Evolutionary conservation across 1,140 invertebrate species (phyloP).

Genomic region (Mylabris phalerata): DNA sequence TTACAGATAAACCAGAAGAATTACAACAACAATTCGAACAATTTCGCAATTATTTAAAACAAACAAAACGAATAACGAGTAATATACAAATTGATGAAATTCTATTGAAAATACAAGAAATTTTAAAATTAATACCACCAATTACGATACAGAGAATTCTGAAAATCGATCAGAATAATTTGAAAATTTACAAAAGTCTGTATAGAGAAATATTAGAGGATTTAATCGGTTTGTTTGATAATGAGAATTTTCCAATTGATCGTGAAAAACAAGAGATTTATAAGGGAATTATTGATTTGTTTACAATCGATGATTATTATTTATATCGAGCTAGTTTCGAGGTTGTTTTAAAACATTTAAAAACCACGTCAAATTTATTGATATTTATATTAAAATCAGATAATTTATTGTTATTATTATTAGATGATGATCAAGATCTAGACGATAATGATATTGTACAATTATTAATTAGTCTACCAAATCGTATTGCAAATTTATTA

Average conservation of each 20-base stretch:
- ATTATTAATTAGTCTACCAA: conserved; percentile 57
- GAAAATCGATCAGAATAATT: conserved; percentile 42
- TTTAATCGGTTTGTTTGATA: conserved; percentile 43
- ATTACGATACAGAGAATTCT: conserved; percentile 55
- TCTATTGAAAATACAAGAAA: not conserved
- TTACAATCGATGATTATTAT: conserved; percentile 48
- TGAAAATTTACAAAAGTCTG: conserved; percentile 34
- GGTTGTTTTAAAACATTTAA: conserved; percentile 45
- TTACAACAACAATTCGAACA: too few relatives aligned
- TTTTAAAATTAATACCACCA: conserved; percentile 47
- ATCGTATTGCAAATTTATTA: conserved; percentile 58
- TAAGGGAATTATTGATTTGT: conserved; percentile 39
- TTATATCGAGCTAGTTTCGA: conserved; percentile 48
- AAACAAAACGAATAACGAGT: too few relatives aligned
- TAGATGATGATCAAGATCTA: conserved; percentile 16
- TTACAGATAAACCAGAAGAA: too few relatives aligned
- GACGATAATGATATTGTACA: conserved; percentile 47
- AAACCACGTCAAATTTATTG: conserved; percentile 31
- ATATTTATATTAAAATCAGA: conserved; percentile 41
- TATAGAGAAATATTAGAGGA: conserved; percentile 37
- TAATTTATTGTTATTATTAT: not conserved
- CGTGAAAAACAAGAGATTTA: conserved; percentile 39
- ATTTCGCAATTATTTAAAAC: too few relatives aligned
- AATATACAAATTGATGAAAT: conserved; percentile 2
- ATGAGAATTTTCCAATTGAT: conserved; percentile 47